Evolutionary conservation across 2,888 invertebrate species (phyloP).

Genomic region (Cheilosia impressa): DNA sequence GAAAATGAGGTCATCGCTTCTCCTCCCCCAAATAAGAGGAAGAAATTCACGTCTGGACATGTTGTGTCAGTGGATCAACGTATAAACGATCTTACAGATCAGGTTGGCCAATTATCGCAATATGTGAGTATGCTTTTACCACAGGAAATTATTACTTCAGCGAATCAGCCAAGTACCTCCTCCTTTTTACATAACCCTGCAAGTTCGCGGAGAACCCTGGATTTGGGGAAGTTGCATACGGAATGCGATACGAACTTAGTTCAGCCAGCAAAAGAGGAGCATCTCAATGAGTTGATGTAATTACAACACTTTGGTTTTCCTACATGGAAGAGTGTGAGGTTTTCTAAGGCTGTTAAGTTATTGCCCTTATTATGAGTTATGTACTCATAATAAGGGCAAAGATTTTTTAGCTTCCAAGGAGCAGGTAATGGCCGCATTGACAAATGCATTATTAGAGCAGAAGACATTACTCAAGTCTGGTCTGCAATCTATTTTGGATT

Average conservation of each 20-base stretch:
- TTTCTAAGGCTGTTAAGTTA: conserved; percentile 6
- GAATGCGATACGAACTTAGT: background rate
- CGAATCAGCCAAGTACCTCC: conserved; percentile 4
- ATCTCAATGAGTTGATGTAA: background rate
- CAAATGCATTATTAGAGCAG: conserved; percentile 26
- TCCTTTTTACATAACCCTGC: background rate
- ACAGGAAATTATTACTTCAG: background rate
- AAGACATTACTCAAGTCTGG: conserved; percentile 11
- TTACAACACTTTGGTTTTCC: conserved; percentile 4
- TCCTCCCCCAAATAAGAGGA: too few species aligned
- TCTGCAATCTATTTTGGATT: conserved; percentile 19
- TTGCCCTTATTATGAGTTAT: conserved; percentile 6
- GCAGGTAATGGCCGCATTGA: background rate
- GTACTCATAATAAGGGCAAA: conserved; percentile 14
- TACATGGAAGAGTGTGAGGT: conserved; percentile 22
- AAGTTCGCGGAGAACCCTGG: too few species aligned
- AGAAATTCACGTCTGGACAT: too few species aligned
- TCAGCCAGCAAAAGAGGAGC: conserved; percentile 3
- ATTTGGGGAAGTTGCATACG: too few species aligned
- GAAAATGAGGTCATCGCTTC: too few species aligned
- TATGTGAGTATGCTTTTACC: too few species aligned
- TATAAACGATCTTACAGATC: too few species aligned
- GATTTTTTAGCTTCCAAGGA: conserved; percentile 13
- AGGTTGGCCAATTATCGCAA: too few species aligned
- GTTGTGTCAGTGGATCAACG: too few species aligned